phyloP scores from a whole-genome alignment of 2,113 vertebrate species.

The Scartelaos histophorus region DNA sequence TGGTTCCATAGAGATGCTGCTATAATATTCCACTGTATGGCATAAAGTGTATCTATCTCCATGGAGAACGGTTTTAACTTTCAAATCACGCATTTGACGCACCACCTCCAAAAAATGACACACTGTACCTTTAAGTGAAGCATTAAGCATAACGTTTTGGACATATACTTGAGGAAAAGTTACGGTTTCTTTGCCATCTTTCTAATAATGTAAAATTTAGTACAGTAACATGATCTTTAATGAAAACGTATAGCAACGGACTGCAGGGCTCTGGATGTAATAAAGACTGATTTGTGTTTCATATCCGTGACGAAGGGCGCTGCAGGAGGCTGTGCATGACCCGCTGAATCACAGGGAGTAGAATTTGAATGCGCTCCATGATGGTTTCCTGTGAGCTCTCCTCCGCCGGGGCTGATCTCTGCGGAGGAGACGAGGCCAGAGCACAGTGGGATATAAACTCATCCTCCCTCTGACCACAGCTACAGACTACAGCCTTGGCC shows the following conservation, averaged over 20 bases:
- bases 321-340: conserved; percentile 16
- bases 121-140: background rate
- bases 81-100: too few species aligned
- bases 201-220: conserved; percentile 10
- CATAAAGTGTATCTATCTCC: too few species aligned
- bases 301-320: background rate
- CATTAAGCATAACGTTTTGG: background rate
- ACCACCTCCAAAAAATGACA: too few species aligned
- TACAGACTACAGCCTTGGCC: conserved; percentile 48
- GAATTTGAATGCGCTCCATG: conserved; percentile 17
- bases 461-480: conserved; percentile 57
- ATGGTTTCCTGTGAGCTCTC: conserved; percentile 24
- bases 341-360: conserved; percentile 25
- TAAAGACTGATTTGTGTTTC: conserved; percentile 2
- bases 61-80: too few species aligned
- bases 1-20: too few species aligned
- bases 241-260: background rate
- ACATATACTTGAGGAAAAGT: background rate
- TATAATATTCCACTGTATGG: too few species aligned
- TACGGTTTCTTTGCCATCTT: conserved; percentile 29
- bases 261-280: background rate
- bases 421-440: conserved; percentile 35
- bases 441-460: conserved; percentile 52
- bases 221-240: background rate
- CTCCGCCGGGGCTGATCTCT: conserved; percentile 31